These are phyloP conservation scores for Falco punctatus DNA, from an alignment of 2,113 vertebrate genomes.

Conservation along the genomic window DNA sequence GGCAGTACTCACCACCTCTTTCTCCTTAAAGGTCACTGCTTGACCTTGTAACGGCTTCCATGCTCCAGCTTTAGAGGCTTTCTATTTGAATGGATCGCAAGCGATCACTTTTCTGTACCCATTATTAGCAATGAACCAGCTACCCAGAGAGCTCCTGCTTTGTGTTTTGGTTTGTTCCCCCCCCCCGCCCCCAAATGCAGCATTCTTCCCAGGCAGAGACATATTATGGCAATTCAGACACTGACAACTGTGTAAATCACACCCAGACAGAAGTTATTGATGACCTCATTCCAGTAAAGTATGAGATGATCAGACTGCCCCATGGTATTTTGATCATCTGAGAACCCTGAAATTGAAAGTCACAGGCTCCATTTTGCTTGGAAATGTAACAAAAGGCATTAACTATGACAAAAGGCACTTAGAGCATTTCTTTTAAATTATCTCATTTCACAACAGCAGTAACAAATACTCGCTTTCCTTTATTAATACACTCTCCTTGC, in stretches of 20 bases:
- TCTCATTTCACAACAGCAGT: slow-evolving; percentile 50
- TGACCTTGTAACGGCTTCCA: slow-evolving; percentile 61
- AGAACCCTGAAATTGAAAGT: slow-evolving; percentile 65
- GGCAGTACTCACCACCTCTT: background rate
- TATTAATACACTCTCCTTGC: slow-evolving; percentile 48
- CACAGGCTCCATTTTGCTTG: slow-evolving; percentile 5
- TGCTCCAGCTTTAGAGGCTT: slow-evolving; percentile 36
- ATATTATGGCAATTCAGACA: slow-evolving; percentile 57
- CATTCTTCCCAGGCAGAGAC: slow-evolving; percentile 56
- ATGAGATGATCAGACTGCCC: slow-evolving; percentile 50
- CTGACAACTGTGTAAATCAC: slow-evolving; percentile 65
- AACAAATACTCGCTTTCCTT: slow-evolving; percentile 61
- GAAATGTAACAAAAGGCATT: slow-evolving; percentile 47
- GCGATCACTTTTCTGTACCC: slow-evolving; percentile 54
- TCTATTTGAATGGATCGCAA: slow-evolving; percentile 37
- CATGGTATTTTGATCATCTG: slow-evolving; percentile 46
- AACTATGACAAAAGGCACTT: slow-evolving; percentile 56
- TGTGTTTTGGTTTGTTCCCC: background rate
- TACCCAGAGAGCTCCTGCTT: slow-evolving; percentile 11
- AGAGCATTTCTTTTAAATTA: slow-evolving; percentile 56
- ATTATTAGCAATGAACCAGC: slow-evolving; percentile 33
- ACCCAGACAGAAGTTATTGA: slow-evolving; percentile 49
- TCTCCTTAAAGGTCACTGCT: slow-evolving; percentile 38
- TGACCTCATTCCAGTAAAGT: slow-evolving; percentile 56
- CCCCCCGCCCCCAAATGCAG: slow-evolving; percentile 15